Evolutionary conservation across 2,888 invertebrate genomes (phyloP).

Genomic region (Ichneumoninae sp.): DNA sequence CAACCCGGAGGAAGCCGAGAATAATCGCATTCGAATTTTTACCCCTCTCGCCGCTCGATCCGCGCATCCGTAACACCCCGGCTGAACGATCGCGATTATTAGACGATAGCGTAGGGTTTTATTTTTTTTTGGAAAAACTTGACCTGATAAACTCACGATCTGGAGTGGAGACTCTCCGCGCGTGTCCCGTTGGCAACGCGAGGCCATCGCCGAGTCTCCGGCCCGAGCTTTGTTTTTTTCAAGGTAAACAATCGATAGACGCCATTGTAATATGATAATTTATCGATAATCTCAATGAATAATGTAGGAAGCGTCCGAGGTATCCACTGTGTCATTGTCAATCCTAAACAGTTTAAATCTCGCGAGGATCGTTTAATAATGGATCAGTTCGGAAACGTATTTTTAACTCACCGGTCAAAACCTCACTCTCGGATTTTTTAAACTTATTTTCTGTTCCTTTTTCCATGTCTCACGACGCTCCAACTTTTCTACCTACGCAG

Average conservation of each 20-base stretch:
- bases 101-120: neutral
- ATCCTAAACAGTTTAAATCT: slow-evolving; percentile 75
- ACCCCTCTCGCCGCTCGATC: slow-evolving; percentile 11
- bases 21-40: neutral
- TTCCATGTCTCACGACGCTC: neutral
- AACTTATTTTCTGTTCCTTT: neutral
- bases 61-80: neutral
- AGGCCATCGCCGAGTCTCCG: slow-evolving; percentile 27
- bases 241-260: slow-evolving; percentile 74
- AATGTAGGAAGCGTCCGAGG: slow-evolving; percentile 75
- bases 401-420: slow-evolving; percentile 56
- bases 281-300: slow-evolving; percentile 81
- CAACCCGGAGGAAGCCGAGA: slow-evolving; percentile 23
- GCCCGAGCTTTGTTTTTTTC: slow-evolving; percentile 63
- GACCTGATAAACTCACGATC: neutral
- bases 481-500: neutral
- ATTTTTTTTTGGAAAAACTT: neutral
- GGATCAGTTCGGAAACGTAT: slow-evolving; percentile 68
- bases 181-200: slow-evolving; percentile 37
- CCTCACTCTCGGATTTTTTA: slow-evolving; percentile 39
- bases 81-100: neutral
- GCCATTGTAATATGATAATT: slow-evolving; percentile 82
- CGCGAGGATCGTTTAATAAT: slow-evolving; percentile 79
- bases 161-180: slow-evolving; percentile 7
- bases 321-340: slow-evolving; percentile 81